Evolutionary conservation across 2,113 vertebrate species (phyloP).

Genomic region (Mobula birostris): DNA sequence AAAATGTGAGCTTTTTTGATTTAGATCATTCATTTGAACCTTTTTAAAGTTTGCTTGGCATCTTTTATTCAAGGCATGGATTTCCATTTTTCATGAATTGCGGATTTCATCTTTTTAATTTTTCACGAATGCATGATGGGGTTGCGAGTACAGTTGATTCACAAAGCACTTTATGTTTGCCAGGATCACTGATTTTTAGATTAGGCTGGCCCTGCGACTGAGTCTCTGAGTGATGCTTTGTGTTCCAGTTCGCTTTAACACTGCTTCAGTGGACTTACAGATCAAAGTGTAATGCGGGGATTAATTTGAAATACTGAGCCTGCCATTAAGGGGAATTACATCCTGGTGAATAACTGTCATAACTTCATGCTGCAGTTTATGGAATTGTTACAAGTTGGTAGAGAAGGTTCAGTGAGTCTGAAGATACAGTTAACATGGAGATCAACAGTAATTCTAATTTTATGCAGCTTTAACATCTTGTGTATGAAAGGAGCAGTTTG

Average conservation of each 20-base stretch:
- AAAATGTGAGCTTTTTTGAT: neutral
- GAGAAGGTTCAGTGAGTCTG: neutral
- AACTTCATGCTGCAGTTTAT: neutral
- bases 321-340: conserved; percentile 29
- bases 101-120: neutral
- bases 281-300: neutral
- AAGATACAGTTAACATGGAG: neutral
- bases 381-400: neutral
- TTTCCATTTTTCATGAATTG: neutral
- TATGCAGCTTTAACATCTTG: neutral
- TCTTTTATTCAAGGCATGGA: neutral
- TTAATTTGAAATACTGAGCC: conserved; percentile 32
- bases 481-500: neutral
- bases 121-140: neutral
- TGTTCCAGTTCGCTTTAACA: conserved; percentile 8
- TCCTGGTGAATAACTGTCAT: neutral
- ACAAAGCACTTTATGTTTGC: neutral
- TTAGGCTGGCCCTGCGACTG: neutral
- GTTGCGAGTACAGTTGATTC: neutral
- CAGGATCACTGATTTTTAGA: neutral
- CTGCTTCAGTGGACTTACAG: neutral
- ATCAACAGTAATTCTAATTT: neutral
- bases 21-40: neutral
- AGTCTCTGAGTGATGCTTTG: neutral
- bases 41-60: neutral